Base-by-base conservation (phyloP, 2,797 vertebrate species). In the Centropyge bicolor region DNA sequence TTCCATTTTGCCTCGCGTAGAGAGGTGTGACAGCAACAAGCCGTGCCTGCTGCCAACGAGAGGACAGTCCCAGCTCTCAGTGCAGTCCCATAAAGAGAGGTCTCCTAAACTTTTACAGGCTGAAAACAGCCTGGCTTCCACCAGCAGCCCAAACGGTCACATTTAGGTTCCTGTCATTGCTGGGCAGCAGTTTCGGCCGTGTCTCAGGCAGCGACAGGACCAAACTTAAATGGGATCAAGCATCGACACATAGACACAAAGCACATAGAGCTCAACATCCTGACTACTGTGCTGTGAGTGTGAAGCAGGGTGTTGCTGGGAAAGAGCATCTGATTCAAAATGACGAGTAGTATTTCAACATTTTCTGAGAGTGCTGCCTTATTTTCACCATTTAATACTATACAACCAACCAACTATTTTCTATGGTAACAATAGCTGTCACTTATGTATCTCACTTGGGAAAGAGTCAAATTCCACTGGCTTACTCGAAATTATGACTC, bases 71-170 rank as follows among this genome's bases (percentile, higher is more conserved):
- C 80, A 74, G 54, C 52, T 83, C 88, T 80, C 71, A 78, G 68
- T 61, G 31, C 66, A 38, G 77, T 77, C 84, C 86, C 82, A 92
- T 93, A 93, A 94, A 95, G 81, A 86, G 85, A 76, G 89, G 72
- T 76, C 92, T 91, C 87, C 89, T 95, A 94, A 96, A 95, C 74
- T 93, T 96, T 95, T 94, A 95, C 91, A 90, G 90, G 89, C 92
- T 93, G 92, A 93, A 88, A 93, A 94, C 91, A 92, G 76, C 76
- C 80, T 67, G 72, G 78, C 70, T 85, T 85, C 86, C 79, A 85
- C 76, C 31, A 71, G 62, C 67, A 62, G 64, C 71, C 60, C 45
- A 56, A 82, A 83, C 45, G 64, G 72, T 80, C 71, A 72, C 71
- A 66, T 57, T 77, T 48, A 48, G 64, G 31, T 68, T 83, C 56